Base-by-base conservation (phyloP, 2,797 vertebrate genomes). In the Poecilia wingei region DNA sequence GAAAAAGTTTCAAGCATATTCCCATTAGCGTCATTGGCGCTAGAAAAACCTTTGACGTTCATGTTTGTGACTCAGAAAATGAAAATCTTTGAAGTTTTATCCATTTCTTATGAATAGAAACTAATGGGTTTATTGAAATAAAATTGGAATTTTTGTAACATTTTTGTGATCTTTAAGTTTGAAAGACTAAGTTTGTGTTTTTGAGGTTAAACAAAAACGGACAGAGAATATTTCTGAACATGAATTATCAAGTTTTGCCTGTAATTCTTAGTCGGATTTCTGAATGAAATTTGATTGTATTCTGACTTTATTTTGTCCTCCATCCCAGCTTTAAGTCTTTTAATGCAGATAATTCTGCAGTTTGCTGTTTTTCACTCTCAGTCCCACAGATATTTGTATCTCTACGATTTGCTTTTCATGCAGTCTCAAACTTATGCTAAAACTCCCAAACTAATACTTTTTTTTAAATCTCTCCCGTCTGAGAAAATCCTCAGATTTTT, bases 1-100 rank as follows among this genome's bases (percentile, higher is more conserved):
- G 79, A 79, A 85, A 91, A 92, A 49, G 68, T 78, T 85, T 75
- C 82, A 73, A 86, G 84, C n/a, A 64, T 76, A 79, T 91, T 92
- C 90, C 85, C 76, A 25, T 82, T 74, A 75, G 75, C 43, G 49
- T 4, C 25, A 53, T 89, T 88, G 72, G 73, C 28, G 72, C 79
- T 79, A 57, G 89, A 90, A 66, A 31, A 61, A 46, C 33, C 59
- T 77, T 13, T 87, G 88, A 86, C 86, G 82, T 88, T 88, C 86
- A 78, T 89, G 84, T 86, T 79, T 75, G 64, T 72, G 81, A 51
- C 57, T 79, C 47, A 1, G 69, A 84, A 79, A 91, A 86, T 86
- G 85, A 68, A 47, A 57, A 22, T 28, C 75, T 77, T 81, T 59
- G 82, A 51, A 72, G 41, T 49, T 45, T n/a, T 79, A 74, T 4